Conservation (phyloP, 2,797 vertebrate genomes). For the Danio jaintianensis region DNA sequence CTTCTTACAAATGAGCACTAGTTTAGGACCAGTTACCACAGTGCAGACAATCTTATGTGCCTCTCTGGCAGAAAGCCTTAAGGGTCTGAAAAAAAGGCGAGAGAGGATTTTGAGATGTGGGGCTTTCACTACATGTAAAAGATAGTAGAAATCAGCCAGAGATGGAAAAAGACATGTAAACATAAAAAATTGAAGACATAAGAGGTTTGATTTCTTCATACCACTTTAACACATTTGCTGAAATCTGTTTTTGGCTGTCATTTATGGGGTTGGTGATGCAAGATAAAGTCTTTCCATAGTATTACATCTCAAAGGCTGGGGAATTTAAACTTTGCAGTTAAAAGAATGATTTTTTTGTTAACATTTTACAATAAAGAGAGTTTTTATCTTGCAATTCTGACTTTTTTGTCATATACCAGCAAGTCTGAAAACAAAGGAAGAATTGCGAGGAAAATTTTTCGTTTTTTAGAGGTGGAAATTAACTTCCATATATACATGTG, state of each 20-base stretch:
- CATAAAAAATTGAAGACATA: constrained; percentile 11
- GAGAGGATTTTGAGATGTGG: neutral
- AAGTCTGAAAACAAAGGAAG: too few species aligned
- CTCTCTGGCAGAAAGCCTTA: constrained; percentile 5
- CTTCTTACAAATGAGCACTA: constrained; percentile 28
- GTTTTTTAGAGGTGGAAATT: too few species aligned
- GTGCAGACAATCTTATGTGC: constrained; percentile 15
- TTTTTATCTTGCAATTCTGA: too few species aligned
- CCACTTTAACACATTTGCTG: constrained; percentile 2
- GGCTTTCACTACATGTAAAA: constrained; percentile 3
- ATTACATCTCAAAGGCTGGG: neutral
- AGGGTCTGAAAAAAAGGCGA: neutral
- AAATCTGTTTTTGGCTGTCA: neutral
- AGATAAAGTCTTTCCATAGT: constrained; percentile 1
- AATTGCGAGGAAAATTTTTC: too few species aligned
- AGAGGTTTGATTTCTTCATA: neutral
- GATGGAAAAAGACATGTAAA: constrained; percentile 8
- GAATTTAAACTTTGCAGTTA: too few species aligned
- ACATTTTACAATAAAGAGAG: too few species aligned
- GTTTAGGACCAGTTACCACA: constrained; percentile 35
- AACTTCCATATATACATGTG: too few species aligned
- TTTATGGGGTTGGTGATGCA: neutral
- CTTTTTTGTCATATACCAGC: too few species aligned
- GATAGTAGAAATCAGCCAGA: neutral
- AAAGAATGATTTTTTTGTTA: too few species aligned